phyloP scores from a whole-genome alignment of 2,888 invertebrate genomes.

The Hartigia nigra region DNA sequence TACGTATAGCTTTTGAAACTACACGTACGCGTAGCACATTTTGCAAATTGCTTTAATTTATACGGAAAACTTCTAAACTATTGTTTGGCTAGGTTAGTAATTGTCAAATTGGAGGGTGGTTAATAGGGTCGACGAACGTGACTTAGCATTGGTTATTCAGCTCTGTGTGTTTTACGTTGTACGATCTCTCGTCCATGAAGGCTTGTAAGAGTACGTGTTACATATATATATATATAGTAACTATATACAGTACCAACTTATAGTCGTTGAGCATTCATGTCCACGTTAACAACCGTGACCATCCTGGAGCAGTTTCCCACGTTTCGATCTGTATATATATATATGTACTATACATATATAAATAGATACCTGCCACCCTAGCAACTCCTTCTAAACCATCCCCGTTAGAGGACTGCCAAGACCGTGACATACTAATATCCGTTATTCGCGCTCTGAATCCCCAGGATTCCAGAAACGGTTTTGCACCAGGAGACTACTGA shows the following conservation, averaged over 20 bases:
- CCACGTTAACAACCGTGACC: neutral
- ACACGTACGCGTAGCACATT: slow-evolving; percentile 25
- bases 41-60: slow-evolving; percentile 58
- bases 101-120: slow-evolving; percentile 40
- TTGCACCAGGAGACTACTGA: neutral
- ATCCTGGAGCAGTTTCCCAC: neutral
- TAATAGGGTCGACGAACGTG: slow-evolving; percentile 41
- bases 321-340: neutral
- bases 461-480: neutral
- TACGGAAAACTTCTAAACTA: slow-evolving; percentile 44
- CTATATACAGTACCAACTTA: neutral
- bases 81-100: slow-evolving; percentile 50
- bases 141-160: slow-evolving; percentile 38
- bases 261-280: neutral
- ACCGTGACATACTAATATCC: slow-evolving; percentile 32
- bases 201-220: neutral
- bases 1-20: neutral
- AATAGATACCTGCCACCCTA: neutral
- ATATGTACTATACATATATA: neutral
- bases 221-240: neutral
- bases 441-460: slow-evolving; percentile 26
- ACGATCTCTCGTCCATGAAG: neutral
- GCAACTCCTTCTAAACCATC: neutral
- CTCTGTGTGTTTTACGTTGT: slow-evolving; percentile 20
- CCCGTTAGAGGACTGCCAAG: neutral